Evolutionary conservation across 2,113 vertebrate species (phyloP), one percentile per base, ranked within the genome.

Genomic region (Recurvirostra avosetta): DNA sequence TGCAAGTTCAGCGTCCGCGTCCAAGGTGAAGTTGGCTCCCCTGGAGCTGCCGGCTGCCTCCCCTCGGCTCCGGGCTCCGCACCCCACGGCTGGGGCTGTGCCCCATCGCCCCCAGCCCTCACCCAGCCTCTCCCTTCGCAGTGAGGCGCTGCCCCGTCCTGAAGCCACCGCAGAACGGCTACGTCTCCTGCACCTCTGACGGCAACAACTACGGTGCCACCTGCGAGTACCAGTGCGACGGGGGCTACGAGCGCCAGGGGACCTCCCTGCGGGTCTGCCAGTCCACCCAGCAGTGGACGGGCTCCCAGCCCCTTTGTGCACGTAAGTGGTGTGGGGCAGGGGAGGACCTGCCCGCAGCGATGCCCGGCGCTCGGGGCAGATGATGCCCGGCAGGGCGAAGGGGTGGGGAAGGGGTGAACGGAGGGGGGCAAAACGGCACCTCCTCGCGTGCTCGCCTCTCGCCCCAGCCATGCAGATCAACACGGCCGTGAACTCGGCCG

Each of bases 1-100:
- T 99, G 99, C 99, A 99, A 99, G 97, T 99, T 99, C 95, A 97
- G 98, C 34, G 88, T 99, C 72, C 99, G 98, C 30, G 98, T 99
- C 70, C 99, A 99, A 97, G 99, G 99, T 99, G 97, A 97, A 94
- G 78, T 0, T 3, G 15, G 45, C 12, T 36, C 12, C 68, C 21
- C 9, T 0, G 11, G 62, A 43, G 53, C 40, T n/a, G 6, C 85
- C 6, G 1, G 45, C 23, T 17, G 38, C 22, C 7, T 25, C 2
- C 26, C 13, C 15, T 11, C 12, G 0, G 12, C n/a, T 13, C 18
- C 4, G 0, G 21, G 32, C 26, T 32, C 32, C 4, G 0, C 12
- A 1, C 3, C 8, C 32, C 0, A 1, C 0, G 3, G 19, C 68
- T 2, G 9, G 40, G 36, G 38, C 61, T 3, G 2, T 16, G 22